Percentiles rank a stretch among this genome's conserved stretches.
phyloP scores from a whole-genome alignment of 2,888 invertebrate species.

The Agrenia bidenticulata region DNA sequence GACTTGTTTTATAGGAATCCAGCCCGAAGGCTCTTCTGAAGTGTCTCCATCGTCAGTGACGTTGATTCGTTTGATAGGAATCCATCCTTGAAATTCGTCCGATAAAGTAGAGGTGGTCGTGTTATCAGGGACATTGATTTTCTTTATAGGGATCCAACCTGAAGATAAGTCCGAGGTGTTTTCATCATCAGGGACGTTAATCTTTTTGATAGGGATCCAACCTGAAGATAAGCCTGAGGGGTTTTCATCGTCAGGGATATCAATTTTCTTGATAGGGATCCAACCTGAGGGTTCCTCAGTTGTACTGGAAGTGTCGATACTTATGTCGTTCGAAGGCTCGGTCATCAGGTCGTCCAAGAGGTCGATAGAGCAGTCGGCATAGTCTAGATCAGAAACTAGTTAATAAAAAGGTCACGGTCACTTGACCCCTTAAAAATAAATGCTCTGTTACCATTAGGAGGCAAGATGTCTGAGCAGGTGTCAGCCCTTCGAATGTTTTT shows the following conservation, averaged over 20 bases:
- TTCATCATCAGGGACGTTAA: background rate
- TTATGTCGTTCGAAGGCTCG: no score
- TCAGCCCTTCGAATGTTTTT: conserved; percentile 21
- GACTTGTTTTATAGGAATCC: background rate
- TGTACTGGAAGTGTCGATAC: no score
- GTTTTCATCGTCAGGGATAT: background rate
- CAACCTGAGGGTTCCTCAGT: no score
- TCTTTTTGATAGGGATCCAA: background rate
- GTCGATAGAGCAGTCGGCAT: no score
- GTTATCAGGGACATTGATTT: background rate
- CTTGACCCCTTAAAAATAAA: no score
- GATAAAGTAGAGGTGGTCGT: background rate
- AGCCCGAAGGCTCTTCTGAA: background rate
- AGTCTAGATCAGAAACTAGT: no score
- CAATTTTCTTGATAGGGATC: no score
- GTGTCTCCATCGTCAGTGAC: background rate
- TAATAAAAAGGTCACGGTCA: no score
- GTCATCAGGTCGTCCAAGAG: no score
- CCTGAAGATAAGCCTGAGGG: background rate
- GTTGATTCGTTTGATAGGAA: background rate
- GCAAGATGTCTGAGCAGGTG: conserved; percentile 16
- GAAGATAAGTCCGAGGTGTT: background rate
- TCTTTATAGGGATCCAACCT: background rate
- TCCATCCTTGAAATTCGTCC: background rate
- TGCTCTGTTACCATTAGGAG: conserved; percentile 23